Percentiles rank a stretch among this genome's conserved stretches.
These are phyloP conservation scores for Holothuria leucospilota DNA, from an alignment of 53 echinoderm and acorn worm species.

Conservation along the genomic window DNA sequence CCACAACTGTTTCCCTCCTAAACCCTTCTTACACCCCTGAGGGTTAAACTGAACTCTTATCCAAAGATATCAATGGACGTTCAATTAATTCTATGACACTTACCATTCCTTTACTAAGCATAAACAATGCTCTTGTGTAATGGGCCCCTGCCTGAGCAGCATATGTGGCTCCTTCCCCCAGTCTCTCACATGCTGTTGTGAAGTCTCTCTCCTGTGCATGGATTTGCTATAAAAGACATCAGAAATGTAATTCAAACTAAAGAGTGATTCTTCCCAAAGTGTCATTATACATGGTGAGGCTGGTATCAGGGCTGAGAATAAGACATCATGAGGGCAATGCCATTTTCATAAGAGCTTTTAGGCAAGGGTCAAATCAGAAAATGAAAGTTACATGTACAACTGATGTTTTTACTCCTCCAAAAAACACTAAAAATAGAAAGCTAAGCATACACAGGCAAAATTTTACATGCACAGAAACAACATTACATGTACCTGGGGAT, in stretches of 20 bases:
- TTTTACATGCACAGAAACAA: too few relatives aligned
- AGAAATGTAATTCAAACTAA: neutral
- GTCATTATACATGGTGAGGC: neutral
- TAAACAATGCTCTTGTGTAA: constrained; percentile 93
- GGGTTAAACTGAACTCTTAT: too few relatives aligned
- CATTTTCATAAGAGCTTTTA: too few relatives aligned
- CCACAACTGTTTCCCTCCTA: too few relatives aligned
- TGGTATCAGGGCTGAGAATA: neutral
- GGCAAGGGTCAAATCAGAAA: too few relatives aligned
- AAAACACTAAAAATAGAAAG: too few relatives aligned
- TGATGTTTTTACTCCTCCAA: too few relatives aligned
- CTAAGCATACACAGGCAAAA: too few relatives aligned
- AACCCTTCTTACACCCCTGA: too few relatives aligned
- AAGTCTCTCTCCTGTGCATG: constrained; percentile 98
- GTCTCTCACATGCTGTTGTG: constrained; percentile 89
- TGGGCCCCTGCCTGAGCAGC: constrained; percentile 90
- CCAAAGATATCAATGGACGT: too few relatives aligned
- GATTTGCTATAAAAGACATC: constrained; percentile 77
- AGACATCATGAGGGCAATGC: neutral
- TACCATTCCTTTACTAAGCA: constrained; percentile 99
- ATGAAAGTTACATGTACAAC: too few relatives aligned
- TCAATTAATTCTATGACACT: constrained; percentile 24
- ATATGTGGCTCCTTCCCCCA: constrained; percentile 93
- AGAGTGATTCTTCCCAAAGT: neutral
- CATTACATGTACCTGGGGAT: too few relatives aligned